Evolutionary conservation across 1,140 invertebrate species (phyloP).

Genomic region (Octopus sinensis): DNA sequence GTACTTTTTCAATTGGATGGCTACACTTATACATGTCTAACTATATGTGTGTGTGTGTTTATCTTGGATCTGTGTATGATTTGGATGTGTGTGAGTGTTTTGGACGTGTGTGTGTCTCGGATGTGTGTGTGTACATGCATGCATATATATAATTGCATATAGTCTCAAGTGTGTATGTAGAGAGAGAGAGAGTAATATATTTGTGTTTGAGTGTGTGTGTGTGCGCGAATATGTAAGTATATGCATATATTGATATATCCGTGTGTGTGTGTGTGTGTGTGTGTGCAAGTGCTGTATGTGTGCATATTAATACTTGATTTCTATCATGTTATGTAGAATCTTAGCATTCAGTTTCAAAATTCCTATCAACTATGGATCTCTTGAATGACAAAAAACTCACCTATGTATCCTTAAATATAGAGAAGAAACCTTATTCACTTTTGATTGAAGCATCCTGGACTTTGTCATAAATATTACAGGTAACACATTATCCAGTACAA

Average conservation of each 20-base stretch:
- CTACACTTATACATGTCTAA: neutral
- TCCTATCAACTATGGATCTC: too few relatives aligned
- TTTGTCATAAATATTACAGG: too few relatives aligned
- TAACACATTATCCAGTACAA: too few relatives aligned
- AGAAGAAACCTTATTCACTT: too few relatives aligned
- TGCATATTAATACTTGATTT: too few relatives aligned
- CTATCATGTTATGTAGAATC: too few relatives aligned
- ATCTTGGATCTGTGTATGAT: constrained; percentile 6
- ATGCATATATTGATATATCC: neutral
- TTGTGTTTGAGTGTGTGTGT: neutral
- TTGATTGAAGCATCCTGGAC: too few relatives aligned
- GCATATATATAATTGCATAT: neutral
- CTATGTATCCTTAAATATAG: too few relatives aligned
- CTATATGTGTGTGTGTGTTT: neutral
- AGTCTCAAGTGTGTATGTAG: neutral
- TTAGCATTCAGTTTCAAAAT: too few relatives aligned
- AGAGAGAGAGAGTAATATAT: neutral
- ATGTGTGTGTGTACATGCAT: neutral
- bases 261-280: neutral
- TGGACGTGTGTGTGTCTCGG: neutral
- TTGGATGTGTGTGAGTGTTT: neutral
- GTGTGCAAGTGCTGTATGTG: too few relatives aligned
- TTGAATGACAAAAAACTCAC: too few relatives aligned
- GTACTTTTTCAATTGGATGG: constrained; percentile 9
- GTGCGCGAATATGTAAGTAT: neutral